Percentiles rank a stretch among this genome's conserved stretches.
Conservation (phyloP, 2,888 invertebrate species). For the Euzophera pinguis region DNA sequence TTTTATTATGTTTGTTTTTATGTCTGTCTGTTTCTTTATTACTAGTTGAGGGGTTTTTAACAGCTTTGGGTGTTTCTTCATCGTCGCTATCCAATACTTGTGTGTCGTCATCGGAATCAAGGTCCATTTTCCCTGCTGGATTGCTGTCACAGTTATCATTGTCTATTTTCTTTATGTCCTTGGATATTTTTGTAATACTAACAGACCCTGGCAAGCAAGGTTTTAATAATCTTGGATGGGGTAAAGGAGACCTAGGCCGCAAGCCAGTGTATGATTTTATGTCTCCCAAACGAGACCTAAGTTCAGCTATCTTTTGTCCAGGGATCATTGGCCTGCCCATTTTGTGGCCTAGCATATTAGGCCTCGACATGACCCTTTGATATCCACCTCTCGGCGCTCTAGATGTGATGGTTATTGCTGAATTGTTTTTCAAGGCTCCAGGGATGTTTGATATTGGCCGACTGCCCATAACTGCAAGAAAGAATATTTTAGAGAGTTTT, state of each 20-base stretch:
- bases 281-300: conserved; percentile 59
- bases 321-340: conserved; percentile 54
- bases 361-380: conserved; percentile 58
- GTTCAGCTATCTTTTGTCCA: conserved; percentile 66
- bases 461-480: conserved; percentile 55
- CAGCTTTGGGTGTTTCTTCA: conserved; percentile 39
- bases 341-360: conserved; percentile 55
- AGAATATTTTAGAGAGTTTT: conserved; percentile 4
- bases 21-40: conserved; percentile 11
- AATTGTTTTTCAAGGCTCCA: conserved; percentile 79
- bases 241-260: conserved; percentile 53
- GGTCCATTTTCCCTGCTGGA: conserved; percentile 39
- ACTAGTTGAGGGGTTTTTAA: conserved; percentile 26
- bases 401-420: conserved; percentile 80
- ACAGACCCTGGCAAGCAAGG: conserved; percentile 64
- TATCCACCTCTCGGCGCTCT: conserved; percentile 60
- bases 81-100: conserved; percentile 69
- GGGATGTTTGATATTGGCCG: conserved; percentile 65
- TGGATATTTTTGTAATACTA: conserved; percentile 67
- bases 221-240: conserved; percentile 46
- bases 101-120: conserved; percentile 60
- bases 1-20: conserved; percentile 20
- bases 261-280: conserved; percentile 51
- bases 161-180: conserved; percentile 46
- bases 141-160: conserved; percentile 37